Evolutionary conservation across 1,140 invertebrate genomes (phyloP).

Genomic region (Tetragnatha versicolor): DNA sequence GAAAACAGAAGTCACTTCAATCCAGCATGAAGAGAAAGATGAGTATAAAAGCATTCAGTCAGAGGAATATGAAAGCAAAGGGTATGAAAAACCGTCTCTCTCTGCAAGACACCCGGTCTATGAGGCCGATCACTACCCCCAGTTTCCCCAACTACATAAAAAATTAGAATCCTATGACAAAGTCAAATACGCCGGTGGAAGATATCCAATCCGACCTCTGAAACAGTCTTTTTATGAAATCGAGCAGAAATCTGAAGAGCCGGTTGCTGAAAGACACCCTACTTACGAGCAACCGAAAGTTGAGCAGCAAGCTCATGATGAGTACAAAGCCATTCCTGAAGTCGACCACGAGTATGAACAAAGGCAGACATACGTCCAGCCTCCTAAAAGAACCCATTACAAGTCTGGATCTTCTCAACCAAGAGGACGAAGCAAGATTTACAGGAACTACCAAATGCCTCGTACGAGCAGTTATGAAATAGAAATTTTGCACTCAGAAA

Average conservation of each 20-base stretch:
- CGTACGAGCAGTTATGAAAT: slow-evolving; percentile 33
- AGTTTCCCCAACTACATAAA: neutral
- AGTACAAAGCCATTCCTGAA: neutral
- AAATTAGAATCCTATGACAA: neutral
- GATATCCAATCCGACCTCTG: slow-evolving; percentile 9
- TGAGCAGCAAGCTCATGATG: slow-evolving; percentile 13
- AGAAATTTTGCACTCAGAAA: slow-evolving; percentile 37
- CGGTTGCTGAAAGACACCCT: neutral
- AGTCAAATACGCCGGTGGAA: slow-evolving; percentile 29
- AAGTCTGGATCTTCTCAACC: neutral
- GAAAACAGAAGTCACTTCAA: neutral
- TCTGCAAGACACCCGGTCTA: neutral
- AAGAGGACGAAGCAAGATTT: slow-evolving; percentile 17
- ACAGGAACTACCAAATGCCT: slow-evolving; percentile 28
- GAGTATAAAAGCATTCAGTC: neutral
- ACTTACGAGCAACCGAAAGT: neutral
- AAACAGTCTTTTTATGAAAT: neutral
- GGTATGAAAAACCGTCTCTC: neutral
- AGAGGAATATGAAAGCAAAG: neutral
- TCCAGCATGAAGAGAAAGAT: slow-evolving; percentile 5
- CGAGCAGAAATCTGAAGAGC: neutral
- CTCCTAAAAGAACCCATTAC: neutral
- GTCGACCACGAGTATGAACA: neutral
- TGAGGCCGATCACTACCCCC: neutral
- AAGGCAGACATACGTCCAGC: neutral